These are phyloP conservation scores for Oryzias javanicus DNA, from an alignment of 2,113 vertebrate species.

Conservation along the genomic window DNA sequence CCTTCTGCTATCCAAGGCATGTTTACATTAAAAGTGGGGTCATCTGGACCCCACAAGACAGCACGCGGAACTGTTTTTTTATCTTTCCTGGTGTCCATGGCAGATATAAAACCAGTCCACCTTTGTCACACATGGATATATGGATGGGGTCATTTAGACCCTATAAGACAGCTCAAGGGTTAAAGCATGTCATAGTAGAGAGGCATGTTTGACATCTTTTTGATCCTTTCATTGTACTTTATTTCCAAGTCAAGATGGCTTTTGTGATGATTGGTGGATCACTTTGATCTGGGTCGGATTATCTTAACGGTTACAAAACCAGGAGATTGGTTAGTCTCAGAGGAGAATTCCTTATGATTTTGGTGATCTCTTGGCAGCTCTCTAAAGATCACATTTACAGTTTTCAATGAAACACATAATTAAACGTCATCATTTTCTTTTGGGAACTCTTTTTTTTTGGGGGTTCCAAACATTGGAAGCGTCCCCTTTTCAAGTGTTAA, in stretches of 20 bases:
- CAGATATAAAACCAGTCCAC: too few relatives aligned
- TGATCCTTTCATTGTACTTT: neutral
- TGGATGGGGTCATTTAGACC: too few relatives aligned
- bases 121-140: too few relatives aligned
- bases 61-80: too few relatives aligned
- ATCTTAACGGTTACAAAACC: neutral
- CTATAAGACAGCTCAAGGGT: too few relatives aligned
- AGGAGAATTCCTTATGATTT: neutral
- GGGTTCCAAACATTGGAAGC: neutral
- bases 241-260: neutral
- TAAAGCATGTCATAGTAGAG: neutral
- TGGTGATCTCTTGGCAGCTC: neutral
- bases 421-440: neutral
- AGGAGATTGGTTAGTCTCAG: neutral
- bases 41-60: too few relatives aligned
- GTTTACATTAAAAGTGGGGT: too few relatives aligned
- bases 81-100: too few relatives aligned
- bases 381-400: neutral
- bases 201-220: constrained; percentile 1
- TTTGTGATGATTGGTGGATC: neutral
- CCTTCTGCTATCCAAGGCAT: too few relatives aligned
- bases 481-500: neutral
- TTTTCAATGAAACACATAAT: neutral
- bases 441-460: neutral
- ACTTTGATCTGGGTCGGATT: constrained; percentile 6